phyloP scores from a whole-genome alignment of 2,113 vertebrate genomes.

The Sisor rabdophorus region DNA sequence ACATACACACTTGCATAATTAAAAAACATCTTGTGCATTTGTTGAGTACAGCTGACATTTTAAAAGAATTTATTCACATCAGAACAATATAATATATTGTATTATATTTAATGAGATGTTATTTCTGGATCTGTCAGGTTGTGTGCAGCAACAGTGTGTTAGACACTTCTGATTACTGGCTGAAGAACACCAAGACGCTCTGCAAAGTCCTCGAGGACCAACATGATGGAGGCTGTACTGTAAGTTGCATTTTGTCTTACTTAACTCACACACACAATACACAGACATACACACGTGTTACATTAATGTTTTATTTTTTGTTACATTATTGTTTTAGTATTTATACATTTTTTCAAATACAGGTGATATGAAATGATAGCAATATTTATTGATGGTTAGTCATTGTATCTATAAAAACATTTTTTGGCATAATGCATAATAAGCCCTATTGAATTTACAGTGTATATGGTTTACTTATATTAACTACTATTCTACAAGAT shows the following conservation, averaged over 20 bases:
- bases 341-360: too few relatives aligned
- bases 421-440: too few relatives aligned
- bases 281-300: not conserved
- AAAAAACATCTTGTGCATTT: constrained; percentile 4
- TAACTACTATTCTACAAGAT: too few relatives aligned
- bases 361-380: too few relatives aligned
- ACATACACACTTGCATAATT: not conserved
- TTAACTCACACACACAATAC: not conserved
- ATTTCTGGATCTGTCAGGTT: constrained; percentile 71
- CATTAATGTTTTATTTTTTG: too few relatives aligned
- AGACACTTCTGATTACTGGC: constrained; percentile 92
- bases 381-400: too few relatives aligned
- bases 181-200: constrained; percentile 84
- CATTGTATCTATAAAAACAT: too few relatives aligned
- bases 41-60: constrained; percentile 15
- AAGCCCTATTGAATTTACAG: too few relatives aligned
- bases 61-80: not conserved
- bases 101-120: constrained; percentile 6
- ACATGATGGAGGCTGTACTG: constrained; percentile 78
- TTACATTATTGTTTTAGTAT: too few relatives aligned
- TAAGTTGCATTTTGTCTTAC: constrained; percentile 69
- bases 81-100: not conserved
- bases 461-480: too few relatives aligned
- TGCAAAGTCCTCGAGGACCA: constrained; percentile 87
- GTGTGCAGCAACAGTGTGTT: constrained; percentile 84